Evolutionary conservation across 2,797 vertebrate species (phyloP).

Genomic region (Botia almorhae): DNA sequence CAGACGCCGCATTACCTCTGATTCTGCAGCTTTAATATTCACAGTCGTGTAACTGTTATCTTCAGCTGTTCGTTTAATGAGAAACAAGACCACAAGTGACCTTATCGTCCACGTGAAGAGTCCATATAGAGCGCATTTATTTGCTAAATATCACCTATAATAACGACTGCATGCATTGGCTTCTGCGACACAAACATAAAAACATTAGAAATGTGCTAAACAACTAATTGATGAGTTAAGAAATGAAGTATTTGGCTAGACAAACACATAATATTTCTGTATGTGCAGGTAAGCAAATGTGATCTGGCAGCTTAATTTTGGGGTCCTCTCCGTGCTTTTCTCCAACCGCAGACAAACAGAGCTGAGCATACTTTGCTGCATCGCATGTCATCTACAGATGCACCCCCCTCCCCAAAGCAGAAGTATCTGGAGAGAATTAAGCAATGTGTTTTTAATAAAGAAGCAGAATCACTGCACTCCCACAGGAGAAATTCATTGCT

Average conservation of each 20-base stretch:
- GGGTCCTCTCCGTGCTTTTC: not conserved
- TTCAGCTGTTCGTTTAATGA: not conserved
- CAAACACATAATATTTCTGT: not conserved
- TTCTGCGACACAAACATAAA: not conserved
- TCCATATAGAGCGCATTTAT: too few species aligned
- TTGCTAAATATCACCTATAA: too few species aligned
- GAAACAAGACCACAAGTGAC: not conserved
- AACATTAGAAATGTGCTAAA: not conserved
- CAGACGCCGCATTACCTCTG: slow-evolving; percentile 7
- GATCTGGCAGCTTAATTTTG: not conserved
- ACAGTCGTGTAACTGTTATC: slow-evolving; percentile 6
- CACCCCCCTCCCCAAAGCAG: not conserved
- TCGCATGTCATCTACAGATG: not conserved
- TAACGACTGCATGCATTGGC: not conserved
- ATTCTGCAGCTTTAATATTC: slow-evolving; percentile 18
- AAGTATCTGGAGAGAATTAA: not conserved
- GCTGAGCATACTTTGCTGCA: not conserved
- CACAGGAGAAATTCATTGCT: not conserved
- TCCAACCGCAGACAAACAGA: not conserved
- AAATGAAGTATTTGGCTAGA: too few species aligned
- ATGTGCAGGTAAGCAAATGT: not conserved
- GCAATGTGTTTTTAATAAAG: slow-evolving; percentile 14
- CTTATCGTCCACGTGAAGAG: not conserved
- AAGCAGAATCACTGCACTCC: not conserved
- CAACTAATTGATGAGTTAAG: not conserved